Evolutionary conservation across 2,113 vertebrate species (phyloP).

Genomic region (Opisthocomus hoazin): DNA sequence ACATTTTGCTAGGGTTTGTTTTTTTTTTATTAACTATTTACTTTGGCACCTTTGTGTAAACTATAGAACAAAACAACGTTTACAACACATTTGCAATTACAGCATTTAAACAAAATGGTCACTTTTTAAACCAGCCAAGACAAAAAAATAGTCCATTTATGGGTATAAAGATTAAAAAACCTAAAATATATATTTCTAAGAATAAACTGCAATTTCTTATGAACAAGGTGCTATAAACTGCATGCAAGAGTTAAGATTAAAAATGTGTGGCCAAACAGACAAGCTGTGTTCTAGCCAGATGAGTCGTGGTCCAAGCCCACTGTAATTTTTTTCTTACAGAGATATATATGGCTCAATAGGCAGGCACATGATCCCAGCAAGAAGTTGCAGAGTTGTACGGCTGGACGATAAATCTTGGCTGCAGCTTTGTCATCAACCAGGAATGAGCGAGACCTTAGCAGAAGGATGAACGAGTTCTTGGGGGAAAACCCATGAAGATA

Average conservation of each 20-base stretch:
- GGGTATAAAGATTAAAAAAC: conserved; percentile 64
- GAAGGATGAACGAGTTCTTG: neutral
- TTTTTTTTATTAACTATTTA: conserved; percentile 54
- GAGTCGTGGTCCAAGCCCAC: conserved; percentile 53
- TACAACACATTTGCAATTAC: conserved; percentile 61
- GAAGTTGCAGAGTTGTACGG: conserved; percentile 37
- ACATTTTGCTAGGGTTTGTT: conserved; percentile 12
- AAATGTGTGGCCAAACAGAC: conserved; percentile 54
- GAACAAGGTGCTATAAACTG: conserved; percentile 71
- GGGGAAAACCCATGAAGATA: neutral
- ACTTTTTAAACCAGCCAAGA: conserved; percentile 68
- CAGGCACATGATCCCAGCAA: conserved; percentile 68
- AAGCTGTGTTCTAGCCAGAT: conserved; percentile 55
- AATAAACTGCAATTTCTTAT: conserved; percentile 69
- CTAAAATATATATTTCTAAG: conserved; percentile 64
- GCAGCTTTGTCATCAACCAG: conserved; percentile 40
- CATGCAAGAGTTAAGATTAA: conserved; percentile 59
- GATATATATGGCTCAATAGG: conserved; percentile 67
- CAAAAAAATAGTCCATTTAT: conserved; percentile 64
- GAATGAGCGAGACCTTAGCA: conserved; percentile 19
- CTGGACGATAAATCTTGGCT: conserved; percentile 35
- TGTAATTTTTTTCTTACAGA: conserved; percentile 20
- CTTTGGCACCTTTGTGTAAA: conserved; percentile 70
- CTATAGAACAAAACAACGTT: conserved; percentile 65
- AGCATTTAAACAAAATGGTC: conserved; percentile 65